Evolutionary conservation across 2,113 vertebrate species (phyloP), one percentile per base, ranked within the genome.

Genomic region (Malurus elegans): DNA sequence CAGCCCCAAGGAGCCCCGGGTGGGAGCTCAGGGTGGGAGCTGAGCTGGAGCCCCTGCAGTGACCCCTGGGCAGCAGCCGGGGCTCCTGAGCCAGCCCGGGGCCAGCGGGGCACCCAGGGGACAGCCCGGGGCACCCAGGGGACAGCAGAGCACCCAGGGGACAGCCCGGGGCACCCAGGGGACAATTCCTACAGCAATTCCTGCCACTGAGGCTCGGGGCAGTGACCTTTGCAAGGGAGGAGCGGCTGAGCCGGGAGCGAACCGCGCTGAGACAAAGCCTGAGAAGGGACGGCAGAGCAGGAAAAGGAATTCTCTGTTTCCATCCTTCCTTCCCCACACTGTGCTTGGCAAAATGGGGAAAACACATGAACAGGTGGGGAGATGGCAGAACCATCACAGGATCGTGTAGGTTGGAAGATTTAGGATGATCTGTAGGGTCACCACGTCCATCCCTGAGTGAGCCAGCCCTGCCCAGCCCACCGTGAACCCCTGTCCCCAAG

Each of bases 1-100:
- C 54, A 58, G 7, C 24, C 71, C 50, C 45, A 57, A 5, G 0
- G 10, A 88, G 48, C n/a, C 24, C 45, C 20, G 7, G 29, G 2
- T 40, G 42, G 13, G 11, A 65, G 36, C 15, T 73, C 45, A 56
- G 6, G 29, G 9, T 7, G 66, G 62, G 50, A 87, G 69, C 29
- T 20, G 90, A 88, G 53, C 54, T 75, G 28, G 64, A 75, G 45
- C 15, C 89, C 79, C 32, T 12, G 57, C 82, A 88, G 86, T 47
- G 83, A 23, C 79, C 66, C 91, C 73, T 48, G 32, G 64, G 90
- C 78, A 93, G 81, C 85, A 79, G 74, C 81, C 79, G 85, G 58
- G 47, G 42, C 36, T 36, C 36, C 38, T 38, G 38, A 38, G 38
- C 38, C 38, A 38, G 10, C 38, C 36, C 9, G 38, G 38, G 38